Percentiles rank a stretch among this genome's conserved stretches.
Conservation (phyloP, 2,797 vertebrate genomes). For the Saxicola maurus region DNA sequence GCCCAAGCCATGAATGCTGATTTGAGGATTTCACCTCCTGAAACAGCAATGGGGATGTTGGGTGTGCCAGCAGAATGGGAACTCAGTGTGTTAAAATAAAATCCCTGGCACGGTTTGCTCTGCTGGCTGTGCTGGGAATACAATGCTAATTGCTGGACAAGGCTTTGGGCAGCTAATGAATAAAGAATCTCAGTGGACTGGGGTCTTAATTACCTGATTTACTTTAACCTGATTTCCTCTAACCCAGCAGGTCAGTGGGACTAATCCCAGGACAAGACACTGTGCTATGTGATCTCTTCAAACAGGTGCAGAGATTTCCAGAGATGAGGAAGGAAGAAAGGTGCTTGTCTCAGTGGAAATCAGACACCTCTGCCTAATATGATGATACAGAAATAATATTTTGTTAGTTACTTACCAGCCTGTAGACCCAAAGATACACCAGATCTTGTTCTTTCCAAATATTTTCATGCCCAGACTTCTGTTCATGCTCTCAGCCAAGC, state of each 20-base stretch:
- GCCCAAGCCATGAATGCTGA: not conserved
- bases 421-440: not conserved
- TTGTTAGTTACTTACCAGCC: not conserved
- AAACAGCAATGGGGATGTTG: not conserved
- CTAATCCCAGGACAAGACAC: not conserved
- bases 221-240: slow-evolving; percentile 50
- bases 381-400: not conserved
- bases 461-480: not conserved
- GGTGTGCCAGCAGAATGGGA: not conserved
- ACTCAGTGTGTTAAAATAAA: not conserved
- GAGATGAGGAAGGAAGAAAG: not conserved
- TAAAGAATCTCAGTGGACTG: slow-evolving; percentile 1
- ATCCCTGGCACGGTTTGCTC: not conserved
- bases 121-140: not conserved
- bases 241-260: slow-evolving; percentile 7
- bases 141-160: slow-evolving; percentile 24
- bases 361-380: not conserved
- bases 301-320: not conserved
- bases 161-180: slow-evolving; percentile 51
- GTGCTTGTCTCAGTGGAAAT: not conserved
- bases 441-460: not conserved
- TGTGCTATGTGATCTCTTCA: not conserved
- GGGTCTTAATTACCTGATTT: slow-evolving; percentile 51
- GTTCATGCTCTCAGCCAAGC: not conserved
- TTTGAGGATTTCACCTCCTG: not conserved